Conservation (phyloP, 2,888 invertebrate genomes). For the Dendrolimus pini region DNA sequence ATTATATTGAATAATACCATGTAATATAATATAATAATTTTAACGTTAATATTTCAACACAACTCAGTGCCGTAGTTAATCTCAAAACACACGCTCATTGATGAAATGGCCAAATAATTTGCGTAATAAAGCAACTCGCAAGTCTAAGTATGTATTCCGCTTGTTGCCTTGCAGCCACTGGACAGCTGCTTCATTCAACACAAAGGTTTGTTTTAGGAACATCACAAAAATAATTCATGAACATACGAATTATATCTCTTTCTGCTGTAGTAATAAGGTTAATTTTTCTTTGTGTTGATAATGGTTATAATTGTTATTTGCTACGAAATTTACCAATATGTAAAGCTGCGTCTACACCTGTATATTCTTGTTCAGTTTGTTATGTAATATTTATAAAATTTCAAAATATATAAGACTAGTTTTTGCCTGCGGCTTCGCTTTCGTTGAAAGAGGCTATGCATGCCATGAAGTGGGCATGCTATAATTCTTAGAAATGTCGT, state of each 20-base stretch:
- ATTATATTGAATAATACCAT: too few species aligned
- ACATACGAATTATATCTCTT: conserved; percentile 11
- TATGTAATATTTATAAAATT: too few species aligned
- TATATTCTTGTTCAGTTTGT: too few species aligned
- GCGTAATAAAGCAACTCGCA: conserved; percentile 15
- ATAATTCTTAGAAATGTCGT: too few species aligned
- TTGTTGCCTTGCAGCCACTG: conserved; percentile 24
- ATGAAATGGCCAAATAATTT: conserved; percentile 11
- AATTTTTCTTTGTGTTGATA: not conserved
- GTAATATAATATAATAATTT: not conserved
- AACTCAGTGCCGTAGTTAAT: not conserved
- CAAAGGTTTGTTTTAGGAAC: conserved; percentile 12
- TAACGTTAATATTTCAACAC: not conserved
- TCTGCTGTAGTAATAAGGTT: rapidly evolving
- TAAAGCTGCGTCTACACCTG: too few species aligned
- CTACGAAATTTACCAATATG: conserved; percentile 33
- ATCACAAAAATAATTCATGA: conserved; percentile 5
- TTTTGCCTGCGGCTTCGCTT: too few species aligned
- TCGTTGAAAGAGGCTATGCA: too few species aligned
- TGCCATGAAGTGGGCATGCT: too few species aligned
- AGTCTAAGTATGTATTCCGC: conserved; percentile 11
- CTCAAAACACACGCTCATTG: not conserved
- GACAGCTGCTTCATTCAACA: conserved; percentile 43
- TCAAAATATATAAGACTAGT: conserved; percentile 47
- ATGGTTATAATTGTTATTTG: not conserved